Evolutionary conservation across 2,797 vertebrate genomes (phyloP), one percentile per base, ranked within the genome.

Genomic region (Cuniculus paca): DNA sequence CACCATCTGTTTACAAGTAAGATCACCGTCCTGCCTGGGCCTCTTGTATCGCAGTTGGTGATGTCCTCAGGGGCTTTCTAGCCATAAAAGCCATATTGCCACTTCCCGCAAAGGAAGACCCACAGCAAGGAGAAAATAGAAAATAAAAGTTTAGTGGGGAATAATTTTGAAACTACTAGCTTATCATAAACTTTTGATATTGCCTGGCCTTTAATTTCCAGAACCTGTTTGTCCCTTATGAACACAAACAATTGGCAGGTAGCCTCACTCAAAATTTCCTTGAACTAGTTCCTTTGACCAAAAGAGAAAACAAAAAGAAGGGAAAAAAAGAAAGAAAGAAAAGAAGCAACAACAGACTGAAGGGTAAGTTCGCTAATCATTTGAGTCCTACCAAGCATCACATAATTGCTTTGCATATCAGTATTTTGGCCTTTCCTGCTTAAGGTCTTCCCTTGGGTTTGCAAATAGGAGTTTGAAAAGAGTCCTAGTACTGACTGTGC

Each of bases 251-350:
- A 94, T 97, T 68, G 50, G 88, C 88, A 89, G 56, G 72, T 83
- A 95, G 82, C 84, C 65, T 94, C 95, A 97, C 92, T 97, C 95
- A 98, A 96, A 95, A 85, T 97, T 96, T 97, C 96, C 96, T 98
- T 97, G 96, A 96, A 96, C 83, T 90, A 36, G 83, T 96, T 96
- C 79, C 91, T 97, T 96, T 96, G 72, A 97, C 82, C 5, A 72
- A 95, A 89, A 75, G 58, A 84, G 56, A 39, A 22, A 42, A 45
- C 11, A 82, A 22, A 28, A 34, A 75, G 39, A 68, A 63, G 34
- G 34, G 16, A 19, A n/a, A n/a, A 34, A n/a, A 75, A 94, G 75
- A 58, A 42, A 9, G 72, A 19, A 22, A 74, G 13, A 28, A 48
- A 75, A 45, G n/a, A 75, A 75, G 42, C 42, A 45, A 75, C 13